Evolutionary conservation across 1,140 invertebrate genomes (phyloP).

Genomic region (Arctopsyche grandis): DNA sequence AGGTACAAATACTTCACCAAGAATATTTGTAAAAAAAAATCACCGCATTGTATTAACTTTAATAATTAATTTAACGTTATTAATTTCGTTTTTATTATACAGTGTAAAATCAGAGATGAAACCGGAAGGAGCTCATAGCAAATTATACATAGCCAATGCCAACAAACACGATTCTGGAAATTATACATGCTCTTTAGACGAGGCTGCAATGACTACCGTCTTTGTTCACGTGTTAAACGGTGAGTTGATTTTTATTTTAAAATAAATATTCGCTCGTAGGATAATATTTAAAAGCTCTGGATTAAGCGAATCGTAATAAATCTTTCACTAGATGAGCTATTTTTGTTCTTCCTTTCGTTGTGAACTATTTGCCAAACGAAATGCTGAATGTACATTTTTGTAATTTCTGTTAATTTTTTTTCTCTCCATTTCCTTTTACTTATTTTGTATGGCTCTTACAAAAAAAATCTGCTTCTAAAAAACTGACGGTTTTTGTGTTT

Average conservation of each 20-base stretch:
- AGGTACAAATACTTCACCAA: no score
- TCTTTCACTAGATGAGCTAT: slow-evolving; percentile 1
- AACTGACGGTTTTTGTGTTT: no score
- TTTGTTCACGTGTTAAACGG: slow-evolving; percentile 79
- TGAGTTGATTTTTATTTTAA: slow-evolving; percentile 59
- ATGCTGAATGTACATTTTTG: slow-evolving; percentile 15
- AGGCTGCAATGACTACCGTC: slow-evolving; percentile 73
- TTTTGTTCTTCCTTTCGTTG: slow-evolving; percentile 7
- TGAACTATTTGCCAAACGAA: slow-evolving; percentile 39
- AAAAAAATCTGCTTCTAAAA: no score
- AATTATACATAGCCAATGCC: slow-evolving; percentile 79
- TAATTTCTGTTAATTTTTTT: not conserved
- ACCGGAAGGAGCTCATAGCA: slow-evolving; percentile 73
- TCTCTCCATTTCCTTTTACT: no score
- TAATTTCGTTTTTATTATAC: slow-evolving; percentile 2
- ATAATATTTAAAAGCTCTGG: not conserved
- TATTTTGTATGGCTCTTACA: no score
- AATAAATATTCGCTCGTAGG: not conserved
- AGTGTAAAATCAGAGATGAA: slow-evolving; percentile 80
- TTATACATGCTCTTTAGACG: slow-evolving; percentile 78
- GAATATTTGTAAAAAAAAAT: no score
- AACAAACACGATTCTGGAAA: slow-evolving; percentile 79
- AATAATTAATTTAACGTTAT: not conserved
- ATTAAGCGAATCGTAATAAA: not conserved
- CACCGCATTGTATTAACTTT: no score